Percentiles rank a stretch among this genome's conserved stretches.
Evolutionary conservation across 37 sponge, comb jelly and placozoan genomes (phyloP).

Genomic region (Theonella swinhoei): DNA sequence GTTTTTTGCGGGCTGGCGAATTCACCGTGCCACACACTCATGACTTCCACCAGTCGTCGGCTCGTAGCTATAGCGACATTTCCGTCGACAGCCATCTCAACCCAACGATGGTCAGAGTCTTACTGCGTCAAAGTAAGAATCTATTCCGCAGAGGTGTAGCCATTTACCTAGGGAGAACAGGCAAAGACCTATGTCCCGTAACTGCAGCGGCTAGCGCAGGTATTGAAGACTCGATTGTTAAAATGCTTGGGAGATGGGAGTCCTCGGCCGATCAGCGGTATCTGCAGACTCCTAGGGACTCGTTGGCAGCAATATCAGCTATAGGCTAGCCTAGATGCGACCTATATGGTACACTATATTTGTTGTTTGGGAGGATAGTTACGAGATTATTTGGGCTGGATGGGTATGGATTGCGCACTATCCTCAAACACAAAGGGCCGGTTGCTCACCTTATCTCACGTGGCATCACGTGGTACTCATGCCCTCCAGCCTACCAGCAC

Average conservation of each 20-base stretch:
- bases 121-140: slow-evolving; percentile 21
- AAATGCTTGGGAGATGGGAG: slow-evolving; percentile 36
- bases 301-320: slow-evolving; percentile 6
- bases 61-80: slow-evolving; percentile 6
- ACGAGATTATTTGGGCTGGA: neutral
- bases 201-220: slow-evolving; percentile 17
- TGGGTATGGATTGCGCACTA: no score
- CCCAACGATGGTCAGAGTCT: slow-evolving; percentile 9
- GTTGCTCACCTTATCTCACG: no score
- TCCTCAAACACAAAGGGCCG: no score
- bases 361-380: neutral
- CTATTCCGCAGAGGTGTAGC: slow-evolving; percentile 19
- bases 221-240: slow-evolving; percentile 17
- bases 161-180: neutral
- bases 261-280: slow-evolving; percentile 17
- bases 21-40: slow-evolving; percentile 2
- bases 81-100: slow-evolving; percentile 4
- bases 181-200: neutral
- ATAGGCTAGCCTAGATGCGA: neutral
- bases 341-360: neutral
- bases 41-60: neutral
- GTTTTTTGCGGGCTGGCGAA: slow-evolving; percentile 44
- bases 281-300: slow-evolving; percentile 10
- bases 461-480: no score
- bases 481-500: no score